Percentiles rank a stretch among this genome's conserved stretches.
Evolutionary conservation across 1,140 invertebrate species (phyloP).

Genomic region (Protaetia brevitarsis): DNA sequence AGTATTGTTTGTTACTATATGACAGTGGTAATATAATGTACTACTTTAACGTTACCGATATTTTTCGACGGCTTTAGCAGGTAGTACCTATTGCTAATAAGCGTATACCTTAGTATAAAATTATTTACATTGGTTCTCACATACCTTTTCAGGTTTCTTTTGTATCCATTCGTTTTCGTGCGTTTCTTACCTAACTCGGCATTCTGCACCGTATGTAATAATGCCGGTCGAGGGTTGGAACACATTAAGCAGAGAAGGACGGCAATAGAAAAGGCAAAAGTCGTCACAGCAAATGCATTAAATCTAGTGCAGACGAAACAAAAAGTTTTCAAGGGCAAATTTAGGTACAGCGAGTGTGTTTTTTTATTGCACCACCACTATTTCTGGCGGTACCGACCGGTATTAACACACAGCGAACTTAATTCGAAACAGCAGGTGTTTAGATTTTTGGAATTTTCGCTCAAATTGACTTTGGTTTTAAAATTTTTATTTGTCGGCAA

Average conservation of each 20-base stretch:
- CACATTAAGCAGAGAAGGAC: background rate
- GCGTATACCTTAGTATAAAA: too few species aligned
- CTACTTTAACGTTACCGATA: too few species aligned
- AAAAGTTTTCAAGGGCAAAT: slow-evolving; percentile 24
- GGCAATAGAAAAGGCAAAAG: slow-evolving; percentile 1
- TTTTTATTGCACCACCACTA: slow-evolving; percentile 13
- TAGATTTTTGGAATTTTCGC: slow-evolving; percentile 20
- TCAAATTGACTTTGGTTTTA: slow-evolving; percentile 2
- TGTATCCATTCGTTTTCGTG: slow-evolving; percentile 5
- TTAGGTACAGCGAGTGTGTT: slow-evolving; percentile 21
- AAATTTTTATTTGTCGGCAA: slow-evolving; percentile 20
- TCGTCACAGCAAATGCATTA: slow-evolving; percentile 22
- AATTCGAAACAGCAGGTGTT: slow-evolving; percentile 24
- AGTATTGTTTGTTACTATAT: too few species aligned
- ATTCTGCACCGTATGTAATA: slow-evolving; percentile 4
- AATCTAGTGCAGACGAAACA: slow-evolving; percentile 25
- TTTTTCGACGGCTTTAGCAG: too few species aligned
- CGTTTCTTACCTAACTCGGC: slow-evolving; percentile 1
- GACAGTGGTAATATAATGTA: too few species aligned
- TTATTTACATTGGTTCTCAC: too few species aligned
- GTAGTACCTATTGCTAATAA: too few species aligned
- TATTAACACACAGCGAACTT: slow-evolving; percentile 9
- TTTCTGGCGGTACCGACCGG: slow-evolving; percentile 12
- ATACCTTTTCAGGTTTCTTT: too few species aligned
- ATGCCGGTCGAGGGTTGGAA: background rate